phyloP scores from a whole-genome alignment of 64 coral and sea anemone species.

The Actinia equina region DNA sequence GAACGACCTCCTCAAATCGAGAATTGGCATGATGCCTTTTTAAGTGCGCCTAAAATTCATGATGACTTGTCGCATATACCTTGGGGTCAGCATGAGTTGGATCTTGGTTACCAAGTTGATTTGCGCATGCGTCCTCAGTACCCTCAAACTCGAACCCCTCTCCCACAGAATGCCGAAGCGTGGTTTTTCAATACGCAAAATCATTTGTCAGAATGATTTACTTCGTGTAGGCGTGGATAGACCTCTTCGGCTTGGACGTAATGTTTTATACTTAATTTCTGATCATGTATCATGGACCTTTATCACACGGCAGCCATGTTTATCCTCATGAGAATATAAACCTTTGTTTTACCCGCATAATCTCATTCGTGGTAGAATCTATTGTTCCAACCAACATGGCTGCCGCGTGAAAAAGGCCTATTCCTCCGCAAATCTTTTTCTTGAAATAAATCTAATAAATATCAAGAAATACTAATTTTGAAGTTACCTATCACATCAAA shows the following conservation, averaged over 20 bases:
- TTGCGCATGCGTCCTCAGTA: background rate
- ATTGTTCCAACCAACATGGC: too few relatives aligned
- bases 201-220: background rate
- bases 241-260: background rate
- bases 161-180: background rate
- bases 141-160: background rate
- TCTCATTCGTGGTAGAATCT: too few relatives aligned
- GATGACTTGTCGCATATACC: background rate
- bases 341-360: too few relatives aligned
- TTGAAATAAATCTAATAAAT: too few relatives aligned
- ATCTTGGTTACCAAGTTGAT: background rate
- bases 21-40: background rate
- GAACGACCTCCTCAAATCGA: background rate
- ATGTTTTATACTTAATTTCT: too few relatives aligned
- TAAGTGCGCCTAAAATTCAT: background rate
- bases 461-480: too few relatives aligned
- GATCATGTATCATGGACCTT: too few relatives aligned
- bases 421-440: too few relatives aligned
- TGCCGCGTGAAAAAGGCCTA: too few relatives aligned
- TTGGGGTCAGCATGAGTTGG: constrained; percentile 10
- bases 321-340: too few relatives aligned
- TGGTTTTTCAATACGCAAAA: background rate
- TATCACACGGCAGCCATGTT: too few relatives aligned
- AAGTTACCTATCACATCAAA: too few relatives aligned
- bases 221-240: background rate